Evolutionary conservation across 2,797 vertebrate species (phyloP), one percentile per base, ranked within the genome.

Genomic region (Geotrypetes seraphini): DNA sequence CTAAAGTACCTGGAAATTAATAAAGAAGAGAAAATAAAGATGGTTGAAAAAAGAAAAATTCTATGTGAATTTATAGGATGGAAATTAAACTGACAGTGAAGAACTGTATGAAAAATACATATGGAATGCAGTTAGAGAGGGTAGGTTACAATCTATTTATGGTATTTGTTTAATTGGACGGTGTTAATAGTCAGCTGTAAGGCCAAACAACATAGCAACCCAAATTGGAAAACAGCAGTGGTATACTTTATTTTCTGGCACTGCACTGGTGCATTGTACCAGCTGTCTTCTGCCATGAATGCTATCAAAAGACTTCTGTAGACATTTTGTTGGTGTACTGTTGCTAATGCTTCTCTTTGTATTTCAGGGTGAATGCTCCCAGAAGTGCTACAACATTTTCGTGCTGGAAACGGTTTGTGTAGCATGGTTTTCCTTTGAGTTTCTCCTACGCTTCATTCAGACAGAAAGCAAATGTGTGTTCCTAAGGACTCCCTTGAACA

Each of bases 371-470:
- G 89, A 92, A 61, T 98, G 94, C 70, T 94, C 90, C 22, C 82
- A 20, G 53, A 85, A 85, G 56, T 97, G 95, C 69, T 81, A 76
- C 13, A 83, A 87, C 78, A 91, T 97, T 66, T 96, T 98, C 13
- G 88, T 93, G 50, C 64, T 97, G 79, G 95, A 98, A 84, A 94
- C 92, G 0, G 86, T 96, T 53, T 96, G 95, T 0, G 95, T 96
- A 33, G 94, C 78, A 4, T 98, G 95, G 95, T 98, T 98, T 72
- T 98, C 94, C 4, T 72, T 98, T 29, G 92, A 97, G 76, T 93
- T 97, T 66, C 51, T 91, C 48, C 81, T 97, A 60, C 88, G 94
- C 27, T 93, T 90, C 57, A 91, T 97, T 57, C 94, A 95, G 74
- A 88, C 91, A 0, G 88, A 87, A 68, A 87, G 90, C 75, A 96